phyloP scores from a whole-genome alignment of 30 jellyfish, hydroid and myxozoan species.

The Aurelia sp. region DNA sequence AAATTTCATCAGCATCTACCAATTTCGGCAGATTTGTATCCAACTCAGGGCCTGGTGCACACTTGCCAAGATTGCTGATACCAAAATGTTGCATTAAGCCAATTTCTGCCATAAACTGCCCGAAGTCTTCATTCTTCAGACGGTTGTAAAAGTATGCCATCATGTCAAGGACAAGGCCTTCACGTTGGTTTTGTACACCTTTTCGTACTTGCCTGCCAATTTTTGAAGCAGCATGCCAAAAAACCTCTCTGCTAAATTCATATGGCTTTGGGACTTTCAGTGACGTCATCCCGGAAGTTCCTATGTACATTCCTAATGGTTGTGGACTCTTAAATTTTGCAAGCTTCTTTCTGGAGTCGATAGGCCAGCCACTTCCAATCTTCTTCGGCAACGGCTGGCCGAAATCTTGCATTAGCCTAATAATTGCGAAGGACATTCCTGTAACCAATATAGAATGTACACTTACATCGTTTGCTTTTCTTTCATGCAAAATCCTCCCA shows the following conservation, averaged over 20 bases:
- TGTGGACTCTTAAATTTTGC: conserved; percentile 51
- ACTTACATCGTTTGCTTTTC: conserved; percentile 31
- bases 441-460: conserved; percentile 48
- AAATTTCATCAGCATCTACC: conserved; percentile 57
- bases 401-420: conserved; percentile 6
- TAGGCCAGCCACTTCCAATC: conserved; percentile 41
- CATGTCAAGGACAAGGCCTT: background rate
- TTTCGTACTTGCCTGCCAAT: conserved; percentile 5
- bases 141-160: conserved; percentile 23
- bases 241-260: conserved; percentile 5
- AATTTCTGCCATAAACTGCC: background rate
- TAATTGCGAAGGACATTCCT: conserved; percentile 31
- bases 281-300: conserved; percentile 16
- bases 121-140: background rate
- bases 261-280: conserved; percentile 41
- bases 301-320: conserved; percentile 54
- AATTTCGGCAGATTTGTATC: conserved; percentile 24
- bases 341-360: conserved; percentile 42
- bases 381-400: conserved; percentile 46
- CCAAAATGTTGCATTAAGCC: conserved; percentile 20
- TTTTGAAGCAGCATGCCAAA: conserved; percentile 44
- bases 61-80: conserved; percentile 54
- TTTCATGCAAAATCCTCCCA: conserved; percentile 10
- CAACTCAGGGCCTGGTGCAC: conserved; percentile 63
- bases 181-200: conserved; percentile 14